Percentiles rank a stretch among this genome's conserved stretches.
These are phyloP conservation scores for Ceyx cyanopectus DNA, from an alignment of 2,113 vertebrate genomes.

Conservation along the genomic window DNA sequence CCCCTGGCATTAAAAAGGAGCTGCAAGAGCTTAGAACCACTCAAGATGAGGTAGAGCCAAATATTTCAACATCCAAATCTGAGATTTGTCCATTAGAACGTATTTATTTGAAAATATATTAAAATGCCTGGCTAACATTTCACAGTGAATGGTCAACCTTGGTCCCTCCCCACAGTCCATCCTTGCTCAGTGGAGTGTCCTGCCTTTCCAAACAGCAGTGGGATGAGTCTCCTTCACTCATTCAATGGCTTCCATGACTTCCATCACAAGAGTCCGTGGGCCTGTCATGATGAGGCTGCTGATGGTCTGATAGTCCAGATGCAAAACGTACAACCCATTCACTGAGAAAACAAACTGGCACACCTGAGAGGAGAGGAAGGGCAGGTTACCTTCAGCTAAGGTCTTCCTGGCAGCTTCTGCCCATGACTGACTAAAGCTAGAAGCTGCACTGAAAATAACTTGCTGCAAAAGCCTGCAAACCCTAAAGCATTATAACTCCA, in stretches of 20 bases:
- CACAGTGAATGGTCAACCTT: background rate
- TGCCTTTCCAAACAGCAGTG: background rate
- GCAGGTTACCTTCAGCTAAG: background rate
- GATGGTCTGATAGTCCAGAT: constrained; percentile 84
- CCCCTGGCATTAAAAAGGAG: background rate
- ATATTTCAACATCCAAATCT: background rate
- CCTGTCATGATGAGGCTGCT: constrained; percentile 87
- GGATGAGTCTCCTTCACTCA: background rate
- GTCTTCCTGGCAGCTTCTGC: background rate
- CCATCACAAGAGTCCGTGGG: constrained; percentile 83
- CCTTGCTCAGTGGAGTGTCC: background rate
- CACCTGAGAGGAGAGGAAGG: constrained; percentile 72
- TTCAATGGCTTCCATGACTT: constrained; percentile 85
- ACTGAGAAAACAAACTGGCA: constrained; percentile 87
- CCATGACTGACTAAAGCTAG: accelerated
- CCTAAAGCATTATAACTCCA: background rate
- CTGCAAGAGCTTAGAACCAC: background rate
- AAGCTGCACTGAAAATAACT: background rate
- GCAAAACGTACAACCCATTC: constrained; percentile 82
- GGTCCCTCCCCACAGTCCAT: constrained; percentile 10
- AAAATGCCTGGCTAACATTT: background rate
- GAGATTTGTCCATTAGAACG: background rate
- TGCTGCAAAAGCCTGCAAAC: background rate
- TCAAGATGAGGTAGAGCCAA: background rate
- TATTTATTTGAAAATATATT: constrained; percentile 36